Evolutionary conservation across 1,140 invertebrate species (phyloP).

Genomic region (Neuroterus valhalla): DNA sequence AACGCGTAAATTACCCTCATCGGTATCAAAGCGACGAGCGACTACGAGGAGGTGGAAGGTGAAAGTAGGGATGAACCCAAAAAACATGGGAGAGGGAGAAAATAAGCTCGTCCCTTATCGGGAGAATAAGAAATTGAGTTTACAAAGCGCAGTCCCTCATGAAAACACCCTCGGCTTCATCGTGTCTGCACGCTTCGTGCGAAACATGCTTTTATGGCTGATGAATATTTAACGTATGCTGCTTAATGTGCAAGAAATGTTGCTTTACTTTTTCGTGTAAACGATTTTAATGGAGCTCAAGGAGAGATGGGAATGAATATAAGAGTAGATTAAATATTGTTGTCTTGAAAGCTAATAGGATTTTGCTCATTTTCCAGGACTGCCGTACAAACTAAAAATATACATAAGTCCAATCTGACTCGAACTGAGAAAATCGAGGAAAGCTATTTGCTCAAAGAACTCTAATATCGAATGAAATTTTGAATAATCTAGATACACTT

Average conservation of each 20-base stretch:
- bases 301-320: neutral
- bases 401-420: too few species aligned
- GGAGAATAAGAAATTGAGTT: slow-evolving; percentile 65
- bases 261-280: neutral
- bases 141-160: slow-evolving; percentile 59
- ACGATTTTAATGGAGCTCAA: neutral
- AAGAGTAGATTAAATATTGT: neutral
- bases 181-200: slow-evolving; percentile 26
- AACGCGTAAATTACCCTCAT: slow-evolving; percentile 74
- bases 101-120: slow-evolving; percentile 59
- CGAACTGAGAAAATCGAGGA: too few species aligned
- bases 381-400: too few species aligned
- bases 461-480: too few species aligned
- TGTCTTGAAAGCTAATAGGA: neutral
- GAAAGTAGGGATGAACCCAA: slow-evolving; percentile 43
- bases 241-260: slow-evolving; percentile 6
- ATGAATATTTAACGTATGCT: slow-evolving; percentile 29
- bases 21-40: slow-evolving; percentile 70
- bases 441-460: too few species aligned
- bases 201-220: slow-evolving; percentile 26
- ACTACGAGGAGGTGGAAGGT: slow-evolving; percentile 35
- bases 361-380: neutral
- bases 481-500: too few species aligned
- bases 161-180: slow-evolving; percentile 43
- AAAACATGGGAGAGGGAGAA: neutral